phyloP scores from a whole-genome alignment of 2,888 invertebrate genomes.

The Mythimna pallens region DNA sequence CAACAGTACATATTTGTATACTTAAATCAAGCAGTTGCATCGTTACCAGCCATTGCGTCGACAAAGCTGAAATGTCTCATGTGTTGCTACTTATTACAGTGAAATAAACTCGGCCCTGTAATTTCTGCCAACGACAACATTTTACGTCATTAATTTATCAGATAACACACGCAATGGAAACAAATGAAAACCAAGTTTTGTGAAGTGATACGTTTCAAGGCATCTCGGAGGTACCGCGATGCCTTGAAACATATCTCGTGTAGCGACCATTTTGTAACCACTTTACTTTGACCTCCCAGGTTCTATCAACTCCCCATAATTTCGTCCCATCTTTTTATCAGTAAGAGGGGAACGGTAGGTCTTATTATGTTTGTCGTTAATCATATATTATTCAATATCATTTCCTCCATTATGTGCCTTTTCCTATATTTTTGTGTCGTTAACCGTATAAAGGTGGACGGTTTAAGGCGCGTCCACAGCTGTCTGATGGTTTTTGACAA shows the following conservation, averaged over 20 bases:
- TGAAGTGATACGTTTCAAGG: no score
- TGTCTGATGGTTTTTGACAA: slow-evolving; percentile 23
- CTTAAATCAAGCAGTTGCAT: background rate
- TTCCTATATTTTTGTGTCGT: slow-evolving; percentile 54
- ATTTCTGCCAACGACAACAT: slow-evolving; percentile 21
- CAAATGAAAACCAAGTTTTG: slow-evolving; percentile 64
- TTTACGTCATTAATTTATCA: slow-evolving; percentile 54
- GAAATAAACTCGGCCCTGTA: slow-evolving; percentile 5
- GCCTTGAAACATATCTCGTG: slow-evolving; percentile 37
- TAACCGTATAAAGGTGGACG: slow-evolving; percentile 44
- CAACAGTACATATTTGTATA: background rate
- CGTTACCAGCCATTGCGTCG: background rate
- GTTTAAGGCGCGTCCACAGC: slow-evolving; percentile 29
- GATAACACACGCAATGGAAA: slow-evolving; percentile 52
- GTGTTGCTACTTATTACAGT: no score
- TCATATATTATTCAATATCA: slow-evolving; percentile 67
- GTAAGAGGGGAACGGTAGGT: slow-evolving; percentile 16
- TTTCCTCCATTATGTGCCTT: slow-evolving; percentile 50
- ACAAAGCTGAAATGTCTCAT: background rate
- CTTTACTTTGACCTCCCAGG: slow-evolving; percentile 47
- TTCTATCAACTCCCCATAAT: background rate
- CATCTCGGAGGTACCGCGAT: no score
- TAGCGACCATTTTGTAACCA: slow-evolving; percentile 35
- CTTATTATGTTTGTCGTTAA: slow-evolving; percentile 43
- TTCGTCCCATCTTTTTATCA: background rate